These are phyloP conservation scores for Glaucidium brasilianum DNA, from an alignment of 2,113 vertebrate species.

Conservation along the genomic window DNA sequence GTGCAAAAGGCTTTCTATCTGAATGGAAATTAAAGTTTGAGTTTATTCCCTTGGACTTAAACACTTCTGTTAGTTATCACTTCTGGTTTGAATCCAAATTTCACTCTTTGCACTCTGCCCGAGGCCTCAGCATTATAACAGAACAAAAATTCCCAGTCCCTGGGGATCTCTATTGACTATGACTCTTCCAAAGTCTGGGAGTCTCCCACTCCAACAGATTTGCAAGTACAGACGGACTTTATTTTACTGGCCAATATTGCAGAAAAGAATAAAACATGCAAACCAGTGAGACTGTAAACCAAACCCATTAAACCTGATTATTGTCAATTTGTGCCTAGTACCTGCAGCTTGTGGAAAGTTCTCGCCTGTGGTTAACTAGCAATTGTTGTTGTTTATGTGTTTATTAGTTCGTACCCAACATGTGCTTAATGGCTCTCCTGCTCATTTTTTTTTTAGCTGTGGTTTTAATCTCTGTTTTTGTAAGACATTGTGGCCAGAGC, in stretches of 20 bases:
- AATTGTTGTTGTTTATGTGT: slow-evolving; percentile 27
- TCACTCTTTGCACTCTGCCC: background rate
- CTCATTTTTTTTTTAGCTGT: background rate
- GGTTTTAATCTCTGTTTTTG: background rate
- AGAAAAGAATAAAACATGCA: background rate
- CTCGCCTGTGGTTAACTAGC: slow-evolving; percentile 3
- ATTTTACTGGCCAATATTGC: background rate
- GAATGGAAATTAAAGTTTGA: background rate
- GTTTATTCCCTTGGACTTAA: background rate
- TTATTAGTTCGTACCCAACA: background rate
- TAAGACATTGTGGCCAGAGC: background rate
- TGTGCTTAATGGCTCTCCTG: slow-evolving; percentile 9
- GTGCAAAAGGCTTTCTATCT: background rate
- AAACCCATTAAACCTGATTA: slow-evolving; percentile 27
- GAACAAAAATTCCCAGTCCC: background rate
- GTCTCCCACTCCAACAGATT: background rate
- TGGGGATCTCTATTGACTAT: background rate
- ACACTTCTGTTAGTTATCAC: background rate
- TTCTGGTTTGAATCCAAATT: background rate
- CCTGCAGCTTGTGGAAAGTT: background rate
- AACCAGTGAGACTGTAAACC: slow-evolving; percentile 23
- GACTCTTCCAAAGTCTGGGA: background rate
- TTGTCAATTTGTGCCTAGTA: slow-evolving; percentile 31
- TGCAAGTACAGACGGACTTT: background rate
- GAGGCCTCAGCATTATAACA: background rate